These are phyloP conservation scores for Spea hammondii DNA, from an alignment of 2,797 vertebrate species.

Conservation along the genomic window DNA sequence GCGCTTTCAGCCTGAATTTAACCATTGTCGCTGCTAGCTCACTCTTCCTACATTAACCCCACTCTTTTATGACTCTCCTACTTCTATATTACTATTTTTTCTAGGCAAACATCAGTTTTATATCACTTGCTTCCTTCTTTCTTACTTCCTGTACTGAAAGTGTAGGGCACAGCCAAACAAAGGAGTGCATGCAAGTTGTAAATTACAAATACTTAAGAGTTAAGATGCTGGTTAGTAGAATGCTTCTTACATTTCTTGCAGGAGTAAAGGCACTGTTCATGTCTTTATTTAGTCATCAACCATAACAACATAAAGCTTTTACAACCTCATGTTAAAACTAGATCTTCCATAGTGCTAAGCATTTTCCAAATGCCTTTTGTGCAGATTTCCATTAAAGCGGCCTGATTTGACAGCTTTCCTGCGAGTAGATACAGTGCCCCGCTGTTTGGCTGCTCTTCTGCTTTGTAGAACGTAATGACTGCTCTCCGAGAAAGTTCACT, in stretches of 20 bases:
- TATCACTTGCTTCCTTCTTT: too few species aligned
- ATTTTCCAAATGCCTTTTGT: conserved; percentile 35
- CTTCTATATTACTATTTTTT: too few species aligned
- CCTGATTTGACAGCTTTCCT: conserved; percentile 50
- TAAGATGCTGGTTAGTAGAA: too few species aligned
- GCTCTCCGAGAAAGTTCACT: conserved; percentile 49
- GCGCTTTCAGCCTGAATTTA: too few species aligned
- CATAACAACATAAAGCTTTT: conserved; percentile 41
- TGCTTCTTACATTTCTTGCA: background rate
- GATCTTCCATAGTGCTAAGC: conserved; percentile 37
- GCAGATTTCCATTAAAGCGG: conserved; percentile 46
- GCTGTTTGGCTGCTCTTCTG: conserved; percentile 49
- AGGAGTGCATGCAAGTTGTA: too few species aligned
- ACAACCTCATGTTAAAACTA: conserved; percentile 39
- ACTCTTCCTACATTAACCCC: too few species aligned
- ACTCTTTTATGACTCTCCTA: too few species aligned
- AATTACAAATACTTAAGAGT: too few species aligned
- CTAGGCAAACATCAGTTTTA: too few species aligned
- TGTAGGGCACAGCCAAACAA: too few species aligned
- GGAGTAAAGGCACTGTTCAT: conserved; percentile 2
- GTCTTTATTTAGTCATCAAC: conserved; percentile 42
- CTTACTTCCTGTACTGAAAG: too few species aligned
- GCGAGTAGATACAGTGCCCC: conserved; percentile 51
- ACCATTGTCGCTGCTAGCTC: too few species aligned
- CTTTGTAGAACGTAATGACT: conserved; percentile 53